A percentile compares a stretch with the other conserved stretches of the same genome.
Evolutionary conservation across 2,113 vertebrate species (phyloP).

Genomic region (Ivindomyrus marchei): DNA sequence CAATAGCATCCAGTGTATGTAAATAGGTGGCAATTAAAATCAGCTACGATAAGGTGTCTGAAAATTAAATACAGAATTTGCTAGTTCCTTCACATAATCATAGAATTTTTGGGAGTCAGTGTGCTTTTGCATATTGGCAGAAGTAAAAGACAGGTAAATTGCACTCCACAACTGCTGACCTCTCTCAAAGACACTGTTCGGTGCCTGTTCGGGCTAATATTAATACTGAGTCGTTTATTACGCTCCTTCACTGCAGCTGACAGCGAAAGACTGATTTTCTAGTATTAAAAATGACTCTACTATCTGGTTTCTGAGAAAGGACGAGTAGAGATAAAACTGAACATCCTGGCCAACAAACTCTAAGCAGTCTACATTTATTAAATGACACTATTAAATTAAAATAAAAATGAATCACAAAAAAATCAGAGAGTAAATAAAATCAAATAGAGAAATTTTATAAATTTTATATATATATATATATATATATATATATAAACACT

Average conservation of each 20-base stretch:
- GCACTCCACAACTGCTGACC: not conserved
- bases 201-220: slow-evolving; percentile 8
- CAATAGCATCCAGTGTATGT: not conserved
- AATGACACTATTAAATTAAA: not conserved
- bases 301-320: not conserved
- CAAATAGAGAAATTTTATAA: not conserved
- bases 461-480: not conserved
- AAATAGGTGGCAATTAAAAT: not conserved
- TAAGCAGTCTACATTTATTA: not conserved
- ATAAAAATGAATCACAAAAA: not conserved
- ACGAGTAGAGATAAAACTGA: not conserved
- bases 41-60: not conserved
- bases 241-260: not conserved
- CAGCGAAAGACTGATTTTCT: slow-evolving; percentile 8
- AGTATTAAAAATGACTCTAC: not conserved
- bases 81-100: not conserved
- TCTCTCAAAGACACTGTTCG: not conserved
- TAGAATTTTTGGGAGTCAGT: not conserved
- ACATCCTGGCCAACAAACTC: not conserved
- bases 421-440: not conserved
- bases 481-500: not conserved
- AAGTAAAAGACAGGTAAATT: not conserved
- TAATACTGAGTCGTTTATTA: not conserved
- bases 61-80: not conserved
- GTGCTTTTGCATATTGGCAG: not conserved